Evolutionary conservation across 2,113 vertebrate species (phyloP), one percentile per base, ranked within the genome.

Genomic region (Empidonax alnorum): DNA sequence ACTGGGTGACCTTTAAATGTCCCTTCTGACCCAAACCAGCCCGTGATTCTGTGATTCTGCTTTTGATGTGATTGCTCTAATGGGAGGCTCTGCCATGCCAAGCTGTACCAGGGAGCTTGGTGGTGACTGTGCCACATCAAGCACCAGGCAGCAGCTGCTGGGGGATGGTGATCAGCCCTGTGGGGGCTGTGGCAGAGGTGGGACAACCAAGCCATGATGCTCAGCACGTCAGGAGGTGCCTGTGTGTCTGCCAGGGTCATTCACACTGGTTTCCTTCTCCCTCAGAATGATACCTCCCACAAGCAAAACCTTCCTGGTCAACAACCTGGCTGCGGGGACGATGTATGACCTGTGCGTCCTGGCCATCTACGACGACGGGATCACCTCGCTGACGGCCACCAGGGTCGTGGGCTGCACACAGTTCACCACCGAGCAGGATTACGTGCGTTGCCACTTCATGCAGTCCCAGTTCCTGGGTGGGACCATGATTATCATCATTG

Each of bases 401-500:
- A 98, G 99, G 15, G 99, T 99, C 30, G 99, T 99, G 65, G 99
- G 99, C 87, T 99, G 99, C 84, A 98, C 99, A 30, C 99, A 99
- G 98, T 99, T 99, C 95, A 98, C 98, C 63, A 99, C 99, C 0
- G 99, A 99, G 97, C 98, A 99, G 18, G 99, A 99, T 96, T 99
- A 99, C 3, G 99, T 99, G 96, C 98, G 99, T 80, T 99, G 99
- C 96, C 99, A 99, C 90, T 99, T 99, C 94, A 99, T 99, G 99
- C 99, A 99, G 98, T 99, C 99, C 66, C 99, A 99, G 98, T 99
- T 99, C 97, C 98, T 99, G 93, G 99, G 99, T 1, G 99, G 99
- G 73, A 99, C 99, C 83, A 99, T 99, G 99, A 99, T 99, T 95
- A 99, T 99, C 97, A 99, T 99, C 97, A 99, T 99, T 10, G 99